phyloP scores from a whole-genome alignment of 1,140 invertebrate species.

The Bathynomus jamesi region DNA sequence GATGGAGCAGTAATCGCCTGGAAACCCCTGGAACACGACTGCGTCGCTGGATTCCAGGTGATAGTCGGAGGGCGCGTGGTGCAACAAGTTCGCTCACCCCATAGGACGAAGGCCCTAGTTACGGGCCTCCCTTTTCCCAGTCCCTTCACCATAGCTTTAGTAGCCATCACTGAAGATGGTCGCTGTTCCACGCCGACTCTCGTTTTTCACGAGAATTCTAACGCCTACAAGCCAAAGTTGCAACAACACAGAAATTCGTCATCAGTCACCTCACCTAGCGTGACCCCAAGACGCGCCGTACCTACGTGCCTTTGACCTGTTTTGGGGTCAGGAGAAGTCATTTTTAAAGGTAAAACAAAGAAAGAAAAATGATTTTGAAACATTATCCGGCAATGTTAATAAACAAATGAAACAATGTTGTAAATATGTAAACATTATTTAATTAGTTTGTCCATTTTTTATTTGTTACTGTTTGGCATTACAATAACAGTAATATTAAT shows the following conservation, averaged over 20 bases:
- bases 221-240: not conserved
- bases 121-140: constrained; percentile 25
- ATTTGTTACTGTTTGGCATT: too few species aligned
- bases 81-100: constrained; percentile 28
- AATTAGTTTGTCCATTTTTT: too few species aligned
- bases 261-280: not conserved
- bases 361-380: too few species aligned
- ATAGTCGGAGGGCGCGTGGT: constrained; percentile 27
- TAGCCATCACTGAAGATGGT: constrained; percentile 27
- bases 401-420: too few species aligned
- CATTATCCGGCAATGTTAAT: too few species aligned
- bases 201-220: constrained; percentile 23
- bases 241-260: not conserved
- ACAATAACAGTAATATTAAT: too few species aligned
- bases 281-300: not conserved
- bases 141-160: constrained; percentile 25
- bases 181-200: constrained; percentile 28
- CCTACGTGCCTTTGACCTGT: not conserved
- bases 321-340: too few species aligned
- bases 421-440: too few species aligned
- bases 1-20: constrained; percentile 34
- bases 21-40: constrained; percentile 28
- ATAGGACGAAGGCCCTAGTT: constrained; percentile 31
- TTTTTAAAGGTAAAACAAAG: too few species aligned
- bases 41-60: constrained; percentile 31